Base-by-base conservation (phyloP, 2,113 vertebrate species). In the Eclectus roratus region DNA sequence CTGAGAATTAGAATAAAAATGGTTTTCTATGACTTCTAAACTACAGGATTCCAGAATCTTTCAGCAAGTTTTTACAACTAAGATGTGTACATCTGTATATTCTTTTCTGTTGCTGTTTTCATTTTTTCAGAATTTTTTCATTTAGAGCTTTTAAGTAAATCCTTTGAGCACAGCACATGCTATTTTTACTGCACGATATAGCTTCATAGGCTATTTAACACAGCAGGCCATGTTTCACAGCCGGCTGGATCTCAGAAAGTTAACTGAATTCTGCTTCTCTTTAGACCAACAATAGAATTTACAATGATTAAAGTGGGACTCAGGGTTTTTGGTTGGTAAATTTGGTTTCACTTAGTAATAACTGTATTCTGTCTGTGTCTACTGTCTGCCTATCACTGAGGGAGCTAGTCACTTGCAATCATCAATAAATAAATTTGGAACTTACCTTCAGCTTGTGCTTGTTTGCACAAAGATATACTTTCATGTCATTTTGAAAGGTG, bases 211-310 rank as follows among this genome's bases (percentile, higher is more conserved):
- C 35, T 78, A 18, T 89, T 89, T 89, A 81, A 82, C 84, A 82
- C 81, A 88, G 61, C 7, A 2, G 39, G 29, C 35, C 25, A 21
- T 76, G 63, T 65, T 91, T 89, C 88, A 80, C 43, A 91, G 88
- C 65, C 87, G 88, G 39, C 41, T 85, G 44, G 18, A 69, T 82
- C 56, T 79, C 33, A 47, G 82, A 46, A 93, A 87, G 46, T 71
- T 91, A 94, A 89, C 56, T 16, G 72, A 91, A 91, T 79, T 85
- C 79, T 91, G 33, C 55, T 82, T 85, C 73, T 35, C n/a, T 93
- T 94, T 71, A 94, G 47, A 79, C 60, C 52, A 64, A 81, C 56
- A 91, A 50, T 71, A 89, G 81, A 53, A 91, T 87, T 94, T 79
- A 19, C 44, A 69, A 14, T 72, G 7, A 82, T 58, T 89, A 56